Conservation (phyloP, 2,797 vertebrate species). For the Adelosebastes latens region DNA sequence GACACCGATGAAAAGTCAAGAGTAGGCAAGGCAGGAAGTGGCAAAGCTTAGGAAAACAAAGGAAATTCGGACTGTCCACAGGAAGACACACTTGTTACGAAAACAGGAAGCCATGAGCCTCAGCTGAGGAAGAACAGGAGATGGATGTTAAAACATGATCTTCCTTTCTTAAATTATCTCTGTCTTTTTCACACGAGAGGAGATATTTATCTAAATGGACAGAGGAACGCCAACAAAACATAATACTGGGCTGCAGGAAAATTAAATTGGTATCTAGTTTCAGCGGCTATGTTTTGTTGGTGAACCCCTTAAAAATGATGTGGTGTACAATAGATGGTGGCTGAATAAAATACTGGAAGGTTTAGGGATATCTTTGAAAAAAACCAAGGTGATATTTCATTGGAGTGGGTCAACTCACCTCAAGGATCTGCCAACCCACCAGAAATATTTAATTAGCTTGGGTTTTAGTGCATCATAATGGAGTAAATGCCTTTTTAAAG, state of each 20-base stretch:
- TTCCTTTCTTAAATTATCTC: slow-evolving; percentile 37
- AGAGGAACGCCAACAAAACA: not conserved
- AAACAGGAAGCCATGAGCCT: slow-evolving; percentile 61
- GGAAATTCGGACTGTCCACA: slow-evolving; percentile 53
- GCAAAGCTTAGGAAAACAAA: slow-evolving; percentile 47
- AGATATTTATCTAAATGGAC: slow-evolving; percentile 7
- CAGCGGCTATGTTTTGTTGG: not conserved
- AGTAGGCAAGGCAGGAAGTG: slow-evolving; percentile 53
- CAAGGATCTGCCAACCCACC: not conserved
- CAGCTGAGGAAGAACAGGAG: slow-evolving; percentile 34
- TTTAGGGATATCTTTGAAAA: not conserved
- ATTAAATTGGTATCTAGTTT: not conserved
- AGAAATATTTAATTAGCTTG: not conserved
- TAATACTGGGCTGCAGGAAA: not conserved
- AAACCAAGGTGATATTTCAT: not conserved
- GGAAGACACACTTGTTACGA: slow-evolving; percentile 52
- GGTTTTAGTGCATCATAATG: not conserved
- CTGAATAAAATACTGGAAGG: not conserved
- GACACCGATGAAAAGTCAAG: slow-evolving; percentile 3
- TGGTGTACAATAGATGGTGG: not conserved
- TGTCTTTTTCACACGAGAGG: not conserved
- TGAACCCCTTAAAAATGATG: not conserved
- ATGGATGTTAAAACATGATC: slow-evolving; percentile 38
- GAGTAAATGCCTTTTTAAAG: not conserved
- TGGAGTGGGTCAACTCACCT: not conserved